Evolutionary conservation across 2,113 vertebrate genomes (phyloP), one percentile per base, ranked within the genome.

Genomic region (Setophaga petechia): DNA sequence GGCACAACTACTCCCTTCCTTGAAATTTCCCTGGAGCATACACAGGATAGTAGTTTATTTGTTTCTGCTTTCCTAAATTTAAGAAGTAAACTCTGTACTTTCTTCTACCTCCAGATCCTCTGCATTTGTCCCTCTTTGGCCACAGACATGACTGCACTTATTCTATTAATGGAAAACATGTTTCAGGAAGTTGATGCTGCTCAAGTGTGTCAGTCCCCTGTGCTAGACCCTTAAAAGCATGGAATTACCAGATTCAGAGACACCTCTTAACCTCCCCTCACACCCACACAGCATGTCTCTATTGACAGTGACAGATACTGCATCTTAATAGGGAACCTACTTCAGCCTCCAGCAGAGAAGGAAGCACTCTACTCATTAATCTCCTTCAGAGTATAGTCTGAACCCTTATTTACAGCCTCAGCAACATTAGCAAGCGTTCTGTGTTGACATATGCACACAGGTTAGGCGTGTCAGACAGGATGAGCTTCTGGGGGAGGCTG

Each of bases 301-400:
- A 93, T 96, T 95, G 95, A 93, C 96, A 95, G 76, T 96, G 95
- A 97, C 96, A 97, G 94, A 93, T 95, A 95, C 85, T 88, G 88
- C 94, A 95, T 96, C 93, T 96, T 97, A 97, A 96, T 96, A 93
- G 90, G 94, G 88, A 96, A 90, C 94, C 85, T 90, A 81, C 90
- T 95, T 58, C 92, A 92, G 94, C 65, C 72, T 95, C 96, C 96
- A 96, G 83, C 94, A 93, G 94, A 75, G 92, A 94, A 94, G 88
- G 94, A 97, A 96, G 72, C 92, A 86, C 85, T 92, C 88, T 27
- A 89, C 79, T 92, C 92, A 97, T 97, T 96, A 96, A 96, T 96
- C 88, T 97, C 93, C 83, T 89, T 94, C 85, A 86, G 84, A 94
- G 76, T 30, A 57, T 49, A 71, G 92, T 74, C 68, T 65, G 88